Base-by-base conservation (phyloP, 2,888 invertebrate genomes). In the Vesta saturnalis region DNA sequence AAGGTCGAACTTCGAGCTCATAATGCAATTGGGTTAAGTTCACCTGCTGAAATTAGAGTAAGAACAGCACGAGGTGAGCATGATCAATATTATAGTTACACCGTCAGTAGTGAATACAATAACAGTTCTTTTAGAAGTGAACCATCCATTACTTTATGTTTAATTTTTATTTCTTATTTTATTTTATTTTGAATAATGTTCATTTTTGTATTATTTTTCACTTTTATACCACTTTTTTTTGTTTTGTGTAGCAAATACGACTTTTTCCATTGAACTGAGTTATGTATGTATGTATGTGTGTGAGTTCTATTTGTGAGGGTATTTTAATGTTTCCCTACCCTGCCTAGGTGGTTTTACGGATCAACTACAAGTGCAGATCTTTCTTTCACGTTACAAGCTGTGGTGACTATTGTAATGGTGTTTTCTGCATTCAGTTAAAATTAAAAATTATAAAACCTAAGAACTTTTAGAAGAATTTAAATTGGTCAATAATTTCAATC, bases 1-100 rank as follows among this genome's bases (percentile, higher is more conserved):
- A 90, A 89, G 79, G 91, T 95, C 79, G 93, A 94, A 80, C 86
- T 97, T 65, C 87, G 90, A 74, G 97, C 96, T 52, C 93, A 92
- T 83, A 97, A 97, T 83, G 85, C 89, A 19, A 92, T 96, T 72
- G 97, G 96, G 65, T 91, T 86, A 84, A 94, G 96, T 78, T 86
- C 89, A 68, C 91, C 94, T 0, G 92, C 92, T 47, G 89, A 90
- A 80, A 88, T 94, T 75, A 89, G 91, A 81, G 88, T 96, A 83
- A 94, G 92, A 86, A 96, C 96, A 73, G 92, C 94, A 79, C 89
- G 91, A 88, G 95, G 95, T 95, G 92, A 93, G 93, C 77, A 78
- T 70, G 64, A 66, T 89, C 70, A 70, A 39, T 72, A 72, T 68
- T 74, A 70, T 52, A 71, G 70, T 70, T 72, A 72, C 55, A 72